Conservation (phyloP, 2,113 vertebrate species). For the Micronycteris hirsuta region DNA sequence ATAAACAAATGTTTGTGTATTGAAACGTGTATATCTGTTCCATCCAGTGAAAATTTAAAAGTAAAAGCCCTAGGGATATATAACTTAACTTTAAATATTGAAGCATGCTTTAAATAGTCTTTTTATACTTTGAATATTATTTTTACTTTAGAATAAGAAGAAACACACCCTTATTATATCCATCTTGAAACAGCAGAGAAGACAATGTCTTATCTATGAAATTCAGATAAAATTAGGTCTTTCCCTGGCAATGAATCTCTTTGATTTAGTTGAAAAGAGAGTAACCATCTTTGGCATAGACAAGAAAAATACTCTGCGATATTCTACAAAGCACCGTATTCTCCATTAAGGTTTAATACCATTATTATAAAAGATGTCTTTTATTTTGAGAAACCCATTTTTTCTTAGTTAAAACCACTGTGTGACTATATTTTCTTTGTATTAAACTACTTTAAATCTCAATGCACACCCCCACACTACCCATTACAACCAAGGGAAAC, state of each 20-base stretch:
- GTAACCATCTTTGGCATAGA: not conserved
- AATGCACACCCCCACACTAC: not conserved
- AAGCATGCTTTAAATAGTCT: not conserved
- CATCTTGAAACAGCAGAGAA: not conserved
- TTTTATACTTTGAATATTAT: not conserved
- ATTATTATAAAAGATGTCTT: not conserved
- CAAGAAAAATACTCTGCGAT: not conserved
- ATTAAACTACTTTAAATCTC: not conserved
- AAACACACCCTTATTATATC: not conserved
- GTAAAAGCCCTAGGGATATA: not conserved
- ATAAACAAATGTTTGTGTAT: not conserved
- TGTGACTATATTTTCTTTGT: not conserved
- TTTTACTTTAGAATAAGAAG: not conserved
- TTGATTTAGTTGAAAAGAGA: conserved; percentile 2
- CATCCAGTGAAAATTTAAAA: not conserved
- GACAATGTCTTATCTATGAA: not conserved
- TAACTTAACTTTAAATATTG: conserved; percentile 11
- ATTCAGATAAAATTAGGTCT: not conserved
- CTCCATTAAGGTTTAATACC: not conserved
- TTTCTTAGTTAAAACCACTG: not conserved
- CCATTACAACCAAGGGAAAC: not conserved
- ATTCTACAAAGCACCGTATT: not conserved
- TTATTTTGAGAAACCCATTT: conserved; percentile 33
- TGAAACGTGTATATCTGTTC: not conserved
- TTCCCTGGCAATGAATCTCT: not conserved